phyloP scores from a whole-genome alignment of 2,113 vertebrate species.

The Synodontis membranacea region DNA sequence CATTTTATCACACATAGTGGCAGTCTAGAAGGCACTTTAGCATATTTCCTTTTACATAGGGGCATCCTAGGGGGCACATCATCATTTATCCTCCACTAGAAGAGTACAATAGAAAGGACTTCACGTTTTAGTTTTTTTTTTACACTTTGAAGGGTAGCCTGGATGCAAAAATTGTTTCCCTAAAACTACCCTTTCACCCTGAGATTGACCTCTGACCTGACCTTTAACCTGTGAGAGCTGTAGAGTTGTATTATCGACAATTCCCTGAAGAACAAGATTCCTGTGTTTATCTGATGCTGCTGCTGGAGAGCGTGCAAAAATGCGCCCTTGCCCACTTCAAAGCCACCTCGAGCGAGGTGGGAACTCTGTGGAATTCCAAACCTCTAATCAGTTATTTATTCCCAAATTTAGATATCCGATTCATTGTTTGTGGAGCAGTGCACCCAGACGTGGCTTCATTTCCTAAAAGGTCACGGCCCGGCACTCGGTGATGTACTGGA shows the following conservation, averaged over 20 bases:
- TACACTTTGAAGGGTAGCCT: too few relatives aligned
- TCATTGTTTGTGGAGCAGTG: constrained; percentile 75
- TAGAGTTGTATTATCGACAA: background rate
- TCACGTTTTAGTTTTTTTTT: background rate
- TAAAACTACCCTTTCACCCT: background rate
- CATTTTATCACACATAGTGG: background rate
- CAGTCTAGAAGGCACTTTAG: background rate
- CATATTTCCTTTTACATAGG: background rate
- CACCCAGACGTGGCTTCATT: constrained; percentile 82
- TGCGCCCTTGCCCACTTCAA: constrained; percentile 38
- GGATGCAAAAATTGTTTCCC: background rate
- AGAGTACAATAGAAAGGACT: background rate
- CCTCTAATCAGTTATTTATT: constrained; percentile 60
- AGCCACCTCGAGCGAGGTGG: constrained; percentile 28
- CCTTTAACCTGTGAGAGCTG: background rate
- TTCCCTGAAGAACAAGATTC: constrained; percentile 6
- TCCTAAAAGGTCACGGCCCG: constrained; percentile 82
- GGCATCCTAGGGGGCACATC: background rate
- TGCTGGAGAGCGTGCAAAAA: constrained; percentile 27
- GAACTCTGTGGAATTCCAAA: constrained; percentile 50
- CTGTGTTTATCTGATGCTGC: constrained; percentile 10
- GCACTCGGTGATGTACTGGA: constrained; percentile 74
- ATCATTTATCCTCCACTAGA: background rate
- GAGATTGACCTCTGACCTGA: background rate
- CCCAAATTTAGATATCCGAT: constrained; percentile 63